Evolutionary conservation across 2,113 vertebrate species (phyloP), one percentile per base, ranked within the genome.

Genomic region (Chloebia gouldiae): DNA sequence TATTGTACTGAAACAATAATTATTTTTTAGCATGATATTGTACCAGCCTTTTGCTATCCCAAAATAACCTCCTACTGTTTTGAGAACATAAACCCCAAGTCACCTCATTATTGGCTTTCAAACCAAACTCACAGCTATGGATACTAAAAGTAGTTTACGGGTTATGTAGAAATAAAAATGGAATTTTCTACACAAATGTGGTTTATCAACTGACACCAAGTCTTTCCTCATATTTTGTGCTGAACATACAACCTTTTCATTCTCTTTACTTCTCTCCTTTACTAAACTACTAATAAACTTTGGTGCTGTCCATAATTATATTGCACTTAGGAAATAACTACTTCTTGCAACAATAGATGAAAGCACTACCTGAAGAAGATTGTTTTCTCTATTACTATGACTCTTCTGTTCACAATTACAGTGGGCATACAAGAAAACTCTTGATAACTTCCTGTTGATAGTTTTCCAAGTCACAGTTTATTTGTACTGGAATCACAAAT

Each of bases 401-500:
- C 79, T 82, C 81, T 95, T 96, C 95, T 97, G 84, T 80, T 94
- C 81, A 96, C 66, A 96, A 57, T 96, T 97, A 95, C 59, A 94
- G 73, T 64, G 82, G 93, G 75, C 90, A 93, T 87, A 93, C n/a
- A 94, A 96, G 84, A 97, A 95, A 90, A 93, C 23, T 33, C 95
- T 81, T 91, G 86, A 88, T 94, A 94, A 94, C 93, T 98, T 97
- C 95, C 95, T 96, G 78, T 69, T 88, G 73, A 77, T 78, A 94
- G 72, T 71, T 93, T 96, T 97, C 96, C 95, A 97, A 97, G 92
- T 97, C 95, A 88, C 88, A 88, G 77, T 97, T 96, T 97, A 97
- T 97, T 98, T 97, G 80, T 96, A 93, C 94, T 97, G 93, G 97
- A 98, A 96, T 97, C 84, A 96, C 93, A 97, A 97, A 97, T 35